These are phyloP conservation scores for Dorcus hopei DNA, from an alignment of 2,888 invertebrate species.

Conservation along the genomic window DNA sequence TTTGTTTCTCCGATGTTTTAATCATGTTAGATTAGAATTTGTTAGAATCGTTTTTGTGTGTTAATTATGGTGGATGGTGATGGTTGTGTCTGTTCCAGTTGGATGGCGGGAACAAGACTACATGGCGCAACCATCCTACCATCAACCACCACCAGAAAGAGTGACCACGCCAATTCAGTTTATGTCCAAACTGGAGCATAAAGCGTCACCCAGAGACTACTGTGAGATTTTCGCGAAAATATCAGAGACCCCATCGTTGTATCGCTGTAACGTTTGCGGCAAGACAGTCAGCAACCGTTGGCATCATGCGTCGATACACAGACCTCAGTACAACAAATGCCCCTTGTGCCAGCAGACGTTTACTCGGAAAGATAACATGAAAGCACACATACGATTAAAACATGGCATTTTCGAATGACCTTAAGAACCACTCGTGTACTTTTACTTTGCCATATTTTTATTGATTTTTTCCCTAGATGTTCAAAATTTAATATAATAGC, in stretches of 20 bases:
- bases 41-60: background rate
- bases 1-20: too few species aligned
- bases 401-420: conserved; percentile 41
- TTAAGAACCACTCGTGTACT: background rate
- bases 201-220: conserved; percentile 34
- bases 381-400: conserved; percentile 64
- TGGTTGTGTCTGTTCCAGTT: conserved; percentile 42
- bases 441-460: too few species aligned
- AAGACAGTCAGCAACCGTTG: conserved; percentile 66
- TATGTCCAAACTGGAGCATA: conserved; percentile 14
- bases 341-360: conserved; percentile 61
- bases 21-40: background rate
- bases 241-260: conserved; percentile 45
- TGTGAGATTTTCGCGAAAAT: conserved; percentile 40
- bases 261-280: conserved; percentile 61
- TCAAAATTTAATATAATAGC: too few species aligned
- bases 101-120: conserved; percentile 38
- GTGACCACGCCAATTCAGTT: conserved; percentile 10
- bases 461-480: too few species aligned
- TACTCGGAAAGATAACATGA: conserved; percentile 66
- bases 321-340: conserved; percentile 61
- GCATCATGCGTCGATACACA: conserved; percentile 66
- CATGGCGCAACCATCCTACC: conserved; percentile 27
- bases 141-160: conserved; percentile 17
- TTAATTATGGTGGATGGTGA: conserved; percentile 14